Conservation (phyloP, 2,888 invertebrate species). For the Syrista parreyssii region DNA sequence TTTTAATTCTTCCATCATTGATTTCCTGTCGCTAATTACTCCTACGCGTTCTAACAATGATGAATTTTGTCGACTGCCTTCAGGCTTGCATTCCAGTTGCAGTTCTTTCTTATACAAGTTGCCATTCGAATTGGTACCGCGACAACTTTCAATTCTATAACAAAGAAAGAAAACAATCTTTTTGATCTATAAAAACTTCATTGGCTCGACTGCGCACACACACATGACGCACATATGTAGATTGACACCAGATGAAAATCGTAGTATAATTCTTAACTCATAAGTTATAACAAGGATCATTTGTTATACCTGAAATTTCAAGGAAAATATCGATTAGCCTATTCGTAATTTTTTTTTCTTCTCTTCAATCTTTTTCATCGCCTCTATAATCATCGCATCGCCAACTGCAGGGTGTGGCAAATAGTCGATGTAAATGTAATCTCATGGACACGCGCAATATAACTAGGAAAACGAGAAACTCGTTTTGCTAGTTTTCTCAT, state of each 20-base stretch:
- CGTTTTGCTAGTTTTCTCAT: slow-evolving; percentile 31
- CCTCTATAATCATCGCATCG: slow-evolving; percentile 17
- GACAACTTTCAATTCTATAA: background rate
- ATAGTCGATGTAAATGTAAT: slow-evolving; percentile 38
- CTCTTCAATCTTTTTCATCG: background rate
- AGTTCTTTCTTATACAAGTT: background rate
- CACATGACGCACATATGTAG: fast-evolving
- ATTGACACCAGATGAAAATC: background rate
- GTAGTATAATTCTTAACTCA: too few species aligned
- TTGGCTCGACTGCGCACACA: background rate
- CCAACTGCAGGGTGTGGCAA: slow-evolving; percentile 47
- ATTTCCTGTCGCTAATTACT: background rate
- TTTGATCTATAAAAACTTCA: background rate
- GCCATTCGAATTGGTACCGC: background rate
- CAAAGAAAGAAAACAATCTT: background rate
- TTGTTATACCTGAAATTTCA: background rate
- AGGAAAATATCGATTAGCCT: slow-evolving; percentile 10
- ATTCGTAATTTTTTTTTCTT: slow-evolving; percentile 3
- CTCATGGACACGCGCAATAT: slow-evolving; percentile 44
- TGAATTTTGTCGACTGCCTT: background rate
- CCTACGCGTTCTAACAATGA: background rate
- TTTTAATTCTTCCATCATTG: background rate
- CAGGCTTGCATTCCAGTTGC: too few species aligned
- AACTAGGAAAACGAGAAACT: slow-evolving; percentile 50
- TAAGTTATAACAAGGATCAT: too few species aligned